A percentile compares a stretch with the other conserved stretches of the same genome.
Conservation (phyloP, 1,140 invertebrate genomes). For the Ooceraea biroi region DNA sequence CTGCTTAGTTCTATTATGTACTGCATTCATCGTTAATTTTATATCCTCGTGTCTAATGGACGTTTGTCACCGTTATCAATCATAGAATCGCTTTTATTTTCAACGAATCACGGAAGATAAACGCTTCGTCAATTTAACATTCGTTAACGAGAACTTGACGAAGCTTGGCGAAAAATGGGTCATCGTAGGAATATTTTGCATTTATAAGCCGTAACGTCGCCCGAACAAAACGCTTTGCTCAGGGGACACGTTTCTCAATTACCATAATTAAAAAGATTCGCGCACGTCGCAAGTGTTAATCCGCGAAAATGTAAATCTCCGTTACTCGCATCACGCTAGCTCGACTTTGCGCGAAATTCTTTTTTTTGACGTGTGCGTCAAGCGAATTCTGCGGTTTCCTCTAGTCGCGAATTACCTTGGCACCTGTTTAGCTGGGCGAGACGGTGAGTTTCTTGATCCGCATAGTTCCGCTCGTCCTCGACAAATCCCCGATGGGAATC, state of each 20-base stretch:
- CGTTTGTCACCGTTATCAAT: conserved; percentile 8
- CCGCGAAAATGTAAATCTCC: conserved; percentile 44
- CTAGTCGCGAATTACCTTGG: conserved; percentile 13
- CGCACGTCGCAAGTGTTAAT: conserved; percentile 47
- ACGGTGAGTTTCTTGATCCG: conserved; percentile 49
- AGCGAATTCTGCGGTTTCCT: conserved; percentile 7
- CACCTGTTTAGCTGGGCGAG: conserved; percentile 44
- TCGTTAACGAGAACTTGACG: conserved; percentile 33
- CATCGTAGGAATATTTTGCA: conserved; percentile 53
- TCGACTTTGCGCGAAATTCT: conserved; percentile 2
- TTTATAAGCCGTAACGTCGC: conserved; percentile 46
- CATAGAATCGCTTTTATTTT: conserved; percentile 20
- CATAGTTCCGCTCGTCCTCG: conserved; percentile 53
- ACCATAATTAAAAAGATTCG: conserved; percentile 60
- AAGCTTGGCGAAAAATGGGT: background rate
- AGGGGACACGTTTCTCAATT: conserved; percentile 50
- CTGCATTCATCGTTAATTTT: background rate
- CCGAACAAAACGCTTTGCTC: conserved; percentile 30
- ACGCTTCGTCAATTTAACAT: conserved; percentile 39
- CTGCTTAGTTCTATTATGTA: background rate
- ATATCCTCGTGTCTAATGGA: background rate
- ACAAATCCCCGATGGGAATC: conserved; percentile 42
- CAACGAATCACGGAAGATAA: conserved; percentile 28
- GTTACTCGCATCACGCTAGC: background rate
- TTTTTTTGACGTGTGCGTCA: background rate